Conservation (phyloP, 1,140 invertebrate species). For the Saccostrea cuccullata region DNA sequence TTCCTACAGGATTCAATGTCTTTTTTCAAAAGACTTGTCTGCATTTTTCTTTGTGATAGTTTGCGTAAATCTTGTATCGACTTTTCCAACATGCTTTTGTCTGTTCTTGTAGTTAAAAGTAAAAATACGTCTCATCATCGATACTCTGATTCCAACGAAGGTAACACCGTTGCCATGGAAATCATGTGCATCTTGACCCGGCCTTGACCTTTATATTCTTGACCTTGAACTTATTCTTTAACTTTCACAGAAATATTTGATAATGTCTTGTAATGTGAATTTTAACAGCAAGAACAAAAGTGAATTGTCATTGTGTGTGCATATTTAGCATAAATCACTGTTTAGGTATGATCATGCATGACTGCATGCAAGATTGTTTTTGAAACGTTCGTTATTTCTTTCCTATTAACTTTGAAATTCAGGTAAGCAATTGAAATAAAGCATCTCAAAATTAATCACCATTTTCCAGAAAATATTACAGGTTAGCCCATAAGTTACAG, state of each 20-base stretch:
- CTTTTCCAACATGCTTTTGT: background rate
- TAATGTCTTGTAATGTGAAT: background rate
- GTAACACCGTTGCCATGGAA: constrained; percentile 37
- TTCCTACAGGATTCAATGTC: too few species aligned
- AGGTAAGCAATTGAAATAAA: too few species aligned
- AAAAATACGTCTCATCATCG: constrained; percentile 44
- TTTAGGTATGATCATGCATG: too few species aligned
- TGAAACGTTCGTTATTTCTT: too few species aligned
- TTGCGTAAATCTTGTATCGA: background rate
- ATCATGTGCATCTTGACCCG: background rate
- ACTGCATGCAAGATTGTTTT: too few species aligned
- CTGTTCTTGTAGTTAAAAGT: constrained; percentile 27
- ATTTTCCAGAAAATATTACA: too few species aligned
- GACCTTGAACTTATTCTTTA: background rate
- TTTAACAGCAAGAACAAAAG: background rate
- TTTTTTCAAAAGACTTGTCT: too few species aligned
- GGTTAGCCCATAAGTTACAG: too few species aligned
- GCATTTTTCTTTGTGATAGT: too few species aligned
- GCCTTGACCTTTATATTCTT: background rate
- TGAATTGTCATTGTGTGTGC: background rate
- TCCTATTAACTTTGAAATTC: too few species aligned
- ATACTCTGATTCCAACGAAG: constrained; percentile 47
- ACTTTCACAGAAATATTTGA: background rate
- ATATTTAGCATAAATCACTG: too few species aligned
- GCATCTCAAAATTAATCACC: too few species aligned